Base-by-base conservation (phyloP, 1,140 invertebrate genomes). In the Harlomillsia oculata region DNA sequence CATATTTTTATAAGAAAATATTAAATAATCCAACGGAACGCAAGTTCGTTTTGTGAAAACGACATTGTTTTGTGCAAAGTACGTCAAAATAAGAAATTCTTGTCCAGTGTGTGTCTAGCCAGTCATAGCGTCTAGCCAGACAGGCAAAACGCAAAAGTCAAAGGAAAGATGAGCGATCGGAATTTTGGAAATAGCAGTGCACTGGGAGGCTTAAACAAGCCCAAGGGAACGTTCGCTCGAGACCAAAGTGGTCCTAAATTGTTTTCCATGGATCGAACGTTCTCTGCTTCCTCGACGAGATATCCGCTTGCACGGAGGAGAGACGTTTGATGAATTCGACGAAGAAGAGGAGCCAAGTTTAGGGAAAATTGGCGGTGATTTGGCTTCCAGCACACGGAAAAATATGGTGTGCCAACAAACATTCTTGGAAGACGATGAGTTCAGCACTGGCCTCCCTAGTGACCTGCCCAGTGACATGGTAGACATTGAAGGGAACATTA, bases 401-500 rank as follows among this genome's bases (percentile, higher is more conserved):
- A n/a, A 34, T 34, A n/a, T 11, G 32, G 32, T 37, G 14, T n/a
- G 49, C 23, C 49, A 51, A 14, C 32, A 37, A 20, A 40, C 34
- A 26, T 51, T 51, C 28, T 36, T 39, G 9, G 37, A 53, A 25
- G 56, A 59, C 28, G 60, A 62, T 11, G 56, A 63, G 18, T 52
- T 59, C 29, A 59, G 53, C 29, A 43, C 51, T 6, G 61, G 52
- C 9, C 37, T 63, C 16, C 56, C 61, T 5, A 58, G 48, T 58
- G 61, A 63, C 25, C 26, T 63, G 20, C 60, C 60, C 14, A 53
- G 32, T 37, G 61, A 28, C 18, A 21, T 63, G n/a, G 37, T 56
- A 4, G 61, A 63, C 34, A 51, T 59, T 36, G 61, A 59, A 28
- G 61, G 61, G 25, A 51, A 59, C 41, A 32, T 59, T 28, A 49